These are phyloP conservation scores for Wiebesia pumilae DNA, from an alignment of 1,140 invertebrate species.

Conservation along the genomic window DNA sequence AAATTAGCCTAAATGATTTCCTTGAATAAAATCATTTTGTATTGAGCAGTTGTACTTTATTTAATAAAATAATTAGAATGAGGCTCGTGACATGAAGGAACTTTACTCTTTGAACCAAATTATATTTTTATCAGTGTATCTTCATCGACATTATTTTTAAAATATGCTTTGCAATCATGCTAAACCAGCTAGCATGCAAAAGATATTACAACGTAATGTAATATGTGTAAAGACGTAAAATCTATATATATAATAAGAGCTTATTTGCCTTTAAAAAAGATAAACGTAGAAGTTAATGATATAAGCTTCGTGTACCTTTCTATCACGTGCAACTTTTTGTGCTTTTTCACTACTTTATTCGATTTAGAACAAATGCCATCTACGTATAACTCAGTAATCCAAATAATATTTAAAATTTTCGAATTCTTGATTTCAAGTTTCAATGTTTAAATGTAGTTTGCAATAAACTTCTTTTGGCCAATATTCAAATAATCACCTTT, in stretches of 20 bases:
- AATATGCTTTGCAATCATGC: conserved; percentile 61
- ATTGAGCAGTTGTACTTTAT: neutral
- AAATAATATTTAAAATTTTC: neutral
- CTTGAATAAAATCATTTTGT: neutral
- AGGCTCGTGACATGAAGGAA: neutral
- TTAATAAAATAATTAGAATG: neutral
- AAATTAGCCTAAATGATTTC: neutral
- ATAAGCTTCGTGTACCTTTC: conserved; percentile 52
- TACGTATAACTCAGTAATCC: conserved; percentile 6
- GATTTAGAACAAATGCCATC: neutral
- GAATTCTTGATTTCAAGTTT: neutral
- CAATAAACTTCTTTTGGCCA: too few relatives aligned
- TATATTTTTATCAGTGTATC: conserved; percentile 17
- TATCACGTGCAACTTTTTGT: conserved; percentile 32
- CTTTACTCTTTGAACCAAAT: neutral
- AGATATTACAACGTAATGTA: conserved; percentile 50
- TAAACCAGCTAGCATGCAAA: conserved; percentile 65
- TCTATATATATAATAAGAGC: conserved; percentile 17
- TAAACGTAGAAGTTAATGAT: conserved; percentile 52
- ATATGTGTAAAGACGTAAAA: conserved; percentile 51
- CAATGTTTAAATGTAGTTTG: too few relatives aligned
- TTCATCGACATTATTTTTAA: conserved; percentile 26
- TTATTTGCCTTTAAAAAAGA: neutral
- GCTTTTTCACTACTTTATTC: conserved; percentile 19
- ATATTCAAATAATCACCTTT: too few relatives aligned